Evolutionary conservation across 92 coral and sea anemone species (phyloP).

Genomic region (Scolanthus callimorphus): DNA sequence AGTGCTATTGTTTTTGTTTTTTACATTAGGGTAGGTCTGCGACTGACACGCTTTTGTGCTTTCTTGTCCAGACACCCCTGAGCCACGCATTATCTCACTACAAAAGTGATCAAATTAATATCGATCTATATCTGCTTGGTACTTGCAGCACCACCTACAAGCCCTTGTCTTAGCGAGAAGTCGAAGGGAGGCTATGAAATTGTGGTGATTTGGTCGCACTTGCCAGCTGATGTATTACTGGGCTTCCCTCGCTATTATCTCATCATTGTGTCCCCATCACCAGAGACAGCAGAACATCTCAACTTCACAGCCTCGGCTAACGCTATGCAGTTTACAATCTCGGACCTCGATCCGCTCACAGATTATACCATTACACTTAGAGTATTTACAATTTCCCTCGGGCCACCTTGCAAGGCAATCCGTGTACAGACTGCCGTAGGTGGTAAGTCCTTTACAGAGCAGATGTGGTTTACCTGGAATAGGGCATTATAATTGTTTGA

Average conservation of each 20-base stretch:
- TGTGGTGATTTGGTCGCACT: background rate
- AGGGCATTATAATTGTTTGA: no score
- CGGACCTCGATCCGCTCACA: background rate
- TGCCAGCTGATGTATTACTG: background rate
- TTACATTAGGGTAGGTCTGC: no score
- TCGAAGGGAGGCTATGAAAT: background rate
- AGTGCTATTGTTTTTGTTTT: background rate
- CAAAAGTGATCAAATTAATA: no score
- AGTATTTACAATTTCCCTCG: background rate
- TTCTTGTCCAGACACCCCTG: no score
- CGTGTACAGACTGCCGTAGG: background rate
- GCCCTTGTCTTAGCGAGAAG: background rate
- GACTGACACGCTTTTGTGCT: no score
- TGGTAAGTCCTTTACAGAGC: no score
- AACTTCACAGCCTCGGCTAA: background rate
- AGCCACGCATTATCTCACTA: no score
- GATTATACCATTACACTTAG: background rate
- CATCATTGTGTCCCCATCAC: background rate
- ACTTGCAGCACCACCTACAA: background rate
- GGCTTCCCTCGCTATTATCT: background rate
- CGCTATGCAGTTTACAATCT: background rate
- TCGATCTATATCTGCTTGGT: no score
- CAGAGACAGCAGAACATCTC: background rate
- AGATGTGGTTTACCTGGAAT: no score
- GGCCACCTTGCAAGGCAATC: background rate